A percentile compares a stretch with the other conserved stretches of the same genome.
Conservation (phyloP, 2,797 vertebrate species). For the Poeciliopsis turneri region DNA sequence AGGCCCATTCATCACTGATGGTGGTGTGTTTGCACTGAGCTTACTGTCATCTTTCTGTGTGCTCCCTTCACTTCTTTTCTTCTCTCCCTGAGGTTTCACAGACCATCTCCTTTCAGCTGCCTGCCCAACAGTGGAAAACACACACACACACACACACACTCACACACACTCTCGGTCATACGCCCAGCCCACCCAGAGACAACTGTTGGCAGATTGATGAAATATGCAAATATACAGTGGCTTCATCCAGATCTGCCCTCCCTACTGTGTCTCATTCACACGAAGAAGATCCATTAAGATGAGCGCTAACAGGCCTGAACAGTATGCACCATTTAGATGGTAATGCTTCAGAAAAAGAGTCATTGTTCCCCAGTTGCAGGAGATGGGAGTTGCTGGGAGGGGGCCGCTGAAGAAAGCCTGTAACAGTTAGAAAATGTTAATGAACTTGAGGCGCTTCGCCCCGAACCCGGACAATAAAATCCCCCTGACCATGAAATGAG, state of each 20-base stretch:
- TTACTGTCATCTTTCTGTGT: conserved; percentile 51
- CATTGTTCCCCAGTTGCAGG: conserved; percentile 39
- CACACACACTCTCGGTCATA: too few relatives aligned
- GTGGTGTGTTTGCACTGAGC: conserved; percentile 42
- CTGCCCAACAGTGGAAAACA: conserved; percentile 38
- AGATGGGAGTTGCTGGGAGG: neutral
- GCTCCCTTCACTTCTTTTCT: conserved; percentile 44
- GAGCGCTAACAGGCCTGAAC: conserved; percentile 33
- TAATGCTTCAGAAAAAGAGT: conserved; percentile 43
- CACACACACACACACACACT: neutral
- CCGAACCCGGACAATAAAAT: conserved; percentile 55
- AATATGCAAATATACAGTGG: conserved; percentile 66
- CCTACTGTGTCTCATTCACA: conserved; percentile 55
- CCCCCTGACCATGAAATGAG: conserved; percentile 60
- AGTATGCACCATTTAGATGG: conserved; percentile 52
- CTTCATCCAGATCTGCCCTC: conserved; percentile 33
- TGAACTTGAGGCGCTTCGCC: conserved; percentile 58
- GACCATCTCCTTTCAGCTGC: conserved; percentile 54
- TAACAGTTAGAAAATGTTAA: conserved; percentile 54
- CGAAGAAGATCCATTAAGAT: conserved; percentile 52
- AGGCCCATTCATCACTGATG: conserved; percentile 61
- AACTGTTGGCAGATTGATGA: conserved; percentile 61
- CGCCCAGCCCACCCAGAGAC: conserved; percentile 65
- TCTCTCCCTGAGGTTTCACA: conserved; percentile 51
- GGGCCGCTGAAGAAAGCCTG: conserved; percentile 16